Conservation (phyloP, 2,797 vertebrate species). For the Trichosurus vulpecula region DNA sequence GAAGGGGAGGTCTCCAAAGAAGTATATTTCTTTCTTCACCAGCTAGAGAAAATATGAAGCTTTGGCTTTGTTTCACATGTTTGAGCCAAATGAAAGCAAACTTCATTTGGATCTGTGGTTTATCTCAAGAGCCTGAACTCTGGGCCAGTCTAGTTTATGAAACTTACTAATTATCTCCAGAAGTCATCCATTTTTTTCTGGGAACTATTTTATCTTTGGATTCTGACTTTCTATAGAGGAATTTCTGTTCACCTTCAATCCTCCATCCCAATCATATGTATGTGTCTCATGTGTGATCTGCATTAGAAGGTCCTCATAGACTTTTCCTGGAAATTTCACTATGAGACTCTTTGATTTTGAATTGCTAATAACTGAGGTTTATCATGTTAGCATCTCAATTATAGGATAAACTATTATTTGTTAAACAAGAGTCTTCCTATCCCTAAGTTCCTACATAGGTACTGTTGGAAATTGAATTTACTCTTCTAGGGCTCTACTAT, state of each 20-base stretch:
- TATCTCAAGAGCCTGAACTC: constrained; percentile 68
- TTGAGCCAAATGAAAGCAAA: constrained; percentile 68
- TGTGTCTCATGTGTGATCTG: background rate
- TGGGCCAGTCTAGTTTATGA: constrained; percentile 51
- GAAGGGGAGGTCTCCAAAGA: constrained; percentile 27
- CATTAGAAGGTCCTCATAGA: background rate
- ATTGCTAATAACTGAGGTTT: background rate
- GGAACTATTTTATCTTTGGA: constrained; percentile 44
- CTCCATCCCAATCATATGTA: background rate
- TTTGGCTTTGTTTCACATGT: constrained; percentile 59
- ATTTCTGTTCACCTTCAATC: background rate
- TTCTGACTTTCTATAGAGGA: constrained; percentile 37
- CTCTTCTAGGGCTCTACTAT: background rate
- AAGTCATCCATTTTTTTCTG: constrained; percentile 47
- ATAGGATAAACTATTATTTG: background rate
- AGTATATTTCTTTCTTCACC: constrained; percentile 65
- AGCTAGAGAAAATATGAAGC: constrained; percentile 57
- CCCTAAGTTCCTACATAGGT: background rate
- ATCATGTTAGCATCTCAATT: background rate
- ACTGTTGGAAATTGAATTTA: background rate
- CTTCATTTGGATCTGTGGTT: constrained; percentile 73
- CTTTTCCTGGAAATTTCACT: background rate
- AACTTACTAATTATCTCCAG: constrained; percentile 73
- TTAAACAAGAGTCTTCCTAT: background rate
- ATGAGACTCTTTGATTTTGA: background rate